Evolutionary conservation across 2,797 vertebrate genomes (phyloP).

Genomic region (Heterohyrax brucei): DNA sequence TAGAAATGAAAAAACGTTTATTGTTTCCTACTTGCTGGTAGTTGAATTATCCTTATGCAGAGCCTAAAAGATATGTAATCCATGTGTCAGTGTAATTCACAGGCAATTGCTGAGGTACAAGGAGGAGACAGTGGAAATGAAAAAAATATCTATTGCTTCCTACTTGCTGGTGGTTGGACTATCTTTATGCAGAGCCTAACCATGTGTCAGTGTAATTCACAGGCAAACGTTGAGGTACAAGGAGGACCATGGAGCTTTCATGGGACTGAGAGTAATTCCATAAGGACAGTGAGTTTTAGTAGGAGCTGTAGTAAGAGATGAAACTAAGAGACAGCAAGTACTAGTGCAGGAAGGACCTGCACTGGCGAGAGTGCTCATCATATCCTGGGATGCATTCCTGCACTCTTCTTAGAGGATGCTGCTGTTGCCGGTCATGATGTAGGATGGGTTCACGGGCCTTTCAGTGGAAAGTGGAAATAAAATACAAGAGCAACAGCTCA

Average conservation of each 20-base stretch:
- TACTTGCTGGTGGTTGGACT: background rate
- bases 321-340: background rate
- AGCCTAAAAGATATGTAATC: background rate
- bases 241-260: background rate
- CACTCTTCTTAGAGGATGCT: background rate
- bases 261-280: background rate
- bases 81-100: background rate
- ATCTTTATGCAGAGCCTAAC: background rate
- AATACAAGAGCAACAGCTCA: accelerated
- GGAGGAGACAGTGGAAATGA: background rate
- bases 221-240: background rate
- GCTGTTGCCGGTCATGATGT: background rate
- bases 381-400: background rate
- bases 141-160: background rate
- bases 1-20: background rate
- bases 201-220: background rate
- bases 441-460: background rate
- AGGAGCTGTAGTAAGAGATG: background rate
- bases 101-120: background rate
- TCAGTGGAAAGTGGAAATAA: background rate
- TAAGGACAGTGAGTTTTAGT: background rate
- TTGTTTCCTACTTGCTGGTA: background rate
- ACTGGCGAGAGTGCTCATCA: background rate
- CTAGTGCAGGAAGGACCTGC: background rate
- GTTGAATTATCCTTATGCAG: background rate